Evolutionary conservation across 2,888 invertebrate genomes (phyloP).

Genomic region (Lasioglossum lativentre): DNA sequence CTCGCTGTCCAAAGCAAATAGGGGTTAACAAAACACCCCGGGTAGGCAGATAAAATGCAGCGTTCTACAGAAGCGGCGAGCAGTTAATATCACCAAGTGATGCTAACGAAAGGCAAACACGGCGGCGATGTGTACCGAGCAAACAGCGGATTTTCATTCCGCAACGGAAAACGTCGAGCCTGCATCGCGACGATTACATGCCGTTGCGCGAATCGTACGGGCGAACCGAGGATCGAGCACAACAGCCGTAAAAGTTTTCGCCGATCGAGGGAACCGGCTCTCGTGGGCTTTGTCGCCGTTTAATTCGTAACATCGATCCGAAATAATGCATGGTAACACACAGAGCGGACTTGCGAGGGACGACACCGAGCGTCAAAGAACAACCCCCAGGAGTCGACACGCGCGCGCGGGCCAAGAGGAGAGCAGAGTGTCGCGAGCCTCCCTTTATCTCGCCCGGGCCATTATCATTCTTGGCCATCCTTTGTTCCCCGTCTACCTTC

Average conservation of each 20-base stretch:
- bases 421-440: slow-evolving; percentile 5
- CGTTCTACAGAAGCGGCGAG: slow-evolving; percentile 26
- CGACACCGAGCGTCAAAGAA: not conserved
- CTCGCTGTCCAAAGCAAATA: not conserved
- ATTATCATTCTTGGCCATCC: slow-evolving; percentile 41
- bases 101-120: slow-evolving; percentile 41
- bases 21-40: not conserved
- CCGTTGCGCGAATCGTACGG: too few relatives aligned
- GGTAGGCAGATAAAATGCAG: slow-evolving; percentile 11
- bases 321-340: slow-evolving; percentile 21
- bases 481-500: slow-evolving; percentile 34
- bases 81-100: slow-evolving; percentile 36
- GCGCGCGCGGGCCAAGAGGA: not conserved
- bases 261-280: not conserved
- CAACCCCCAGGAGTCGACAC: not conserved
- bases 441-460: slow-evolving; percentile 35
- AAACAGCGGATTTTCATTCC: slow-evolving; percentile 40
- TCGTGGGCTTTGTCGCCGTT: not conserved
- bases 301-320: slow-evolving; percentile 34
- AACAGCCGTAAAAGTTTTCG: not conserved
- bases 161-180: slow-evolving; percentile 17
- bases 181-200: not conserved
- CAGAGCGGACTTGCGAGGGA: not conserved
- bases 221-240: not conserved
- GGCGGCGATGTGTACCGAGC: not conserved